Percentiles rank a stretch among this genome's conserved stretches.
Evolutionary conservation across 2,888 invertebrate genomes (phyloP).

Genomic region (Pecten maximus): DNA sequence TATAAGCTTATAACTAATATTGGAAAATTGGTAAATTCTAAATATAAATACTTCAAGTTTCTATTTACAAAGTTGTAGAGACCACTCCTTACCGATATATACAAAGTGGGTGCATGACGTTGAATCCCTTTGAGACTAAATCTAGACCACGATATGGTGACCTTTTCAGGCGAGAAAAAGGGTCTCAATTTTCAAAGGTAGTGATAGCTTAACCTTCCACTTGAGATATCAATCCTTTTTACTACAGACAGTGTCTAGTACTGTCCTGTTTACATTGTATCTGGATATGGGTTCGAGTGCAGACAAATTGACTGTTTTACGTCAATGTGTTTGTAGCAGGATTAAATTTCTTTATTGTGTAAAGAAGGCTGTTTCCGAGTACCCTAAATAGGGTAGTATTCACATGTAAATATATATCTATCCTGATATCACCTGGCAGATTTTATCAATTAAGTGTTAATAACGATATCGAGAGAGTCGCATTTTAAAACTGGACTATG

Average conservation of each 20-base stretch:
- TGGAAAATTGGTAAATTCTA: conserved; percentile 1
- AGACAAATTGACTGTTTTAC: background rate
- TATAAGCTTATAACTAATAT: conserved; percentile 4
- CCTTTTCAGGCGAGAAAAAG: conserved; percentile 5
- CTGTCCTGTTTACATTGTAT: background rate
- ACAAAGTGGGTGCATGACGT: background rate
- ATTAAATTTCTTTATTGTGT: background rate
- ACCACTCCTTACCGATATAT: background rate
- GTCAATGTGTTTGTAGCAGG: background rate
- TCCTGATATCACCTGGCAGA: background rate
- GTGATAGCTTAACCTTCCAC: conserved; percentile 21
- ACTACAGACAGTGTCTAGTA: background rate
- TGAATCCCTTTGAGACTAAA: conserved; percentile 1
- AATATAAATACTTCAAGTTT: conserved; percentile 11
- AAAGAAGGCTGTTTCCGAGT: background rate
- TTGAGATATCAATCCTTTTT: conserved; percentile 11
- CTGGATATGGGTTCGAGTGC: conserved; percentile 21
- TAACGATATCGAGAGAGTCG: background rate
- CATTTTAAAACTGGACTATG: background rate
- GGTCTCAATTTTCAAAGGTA: conserved; percentile 22
- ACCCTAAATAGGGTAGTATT: background rate
- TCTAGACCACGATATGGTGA: conserved; percentile 12
- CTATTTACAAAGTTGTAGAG: background rate
- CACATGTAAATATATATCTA: background rate
- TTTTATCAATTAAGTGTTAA: background rate